Evolutionary conservation across 2,888 invertebrate species (phyloP), one percentile per base, ranked within the genome.

Genomic region (Agrotis segetum): DNA sequence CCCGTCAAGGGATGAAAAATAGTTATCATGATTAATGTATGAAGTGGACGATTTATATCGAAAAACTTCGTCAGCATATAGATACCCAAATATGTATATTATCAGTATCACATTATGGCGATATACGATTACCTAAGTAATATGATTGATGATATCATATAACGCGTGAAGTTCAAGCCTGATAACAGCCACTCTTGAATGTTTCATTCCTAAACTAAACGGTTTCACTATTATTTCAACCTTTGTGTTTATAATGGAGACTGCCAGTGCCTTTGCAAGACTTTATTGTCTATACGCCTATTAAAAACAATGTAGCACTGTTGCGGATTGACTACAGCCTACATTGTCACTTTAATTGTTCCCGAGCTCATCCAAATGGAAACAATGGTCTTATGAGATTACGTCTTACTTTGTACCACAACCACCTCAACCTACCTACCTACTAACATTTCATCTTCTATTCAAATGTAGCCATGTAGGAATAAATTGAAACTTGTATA

Each of bases 261-360:
- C 69, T 62, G 55, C 49, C 61, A 68, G 61, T 79, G 68, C 64
- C 67, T 73, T 77, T 58, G 62, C 29, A 49, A 67, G 50, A 67
- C 62, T 66, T 61, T 24, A 19, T 69, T 61, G 63, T 73, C 58
- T 55, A 46, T 62, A 29, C 69, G 68, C 82, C 78, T 71, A 60
- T 69, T 63, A 71, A 78, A 74, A 66, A 82, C 69, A 79, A 63
- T 65, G 71, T 79, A 79, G 76, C 78, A 75, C 80, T 63, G 67
- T 72, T 67, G 53, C 21, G 49, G 50, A 71, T 63, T 68, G 78
- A 60, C 60, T 67, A 67, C 63, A 29, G 24, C 16, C 69, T 59
- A 67, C 77, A 77, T 56, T 82, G 72, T 72, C 50, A 62, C 40
- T 63, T 68, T 66, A 55, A 75, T 65, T 55, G 52, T 61, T 47